Evolutionary conservation across 1,140 invertebrate species (phyloP).

Genomic region (Phocides pigmalion): DNA sequence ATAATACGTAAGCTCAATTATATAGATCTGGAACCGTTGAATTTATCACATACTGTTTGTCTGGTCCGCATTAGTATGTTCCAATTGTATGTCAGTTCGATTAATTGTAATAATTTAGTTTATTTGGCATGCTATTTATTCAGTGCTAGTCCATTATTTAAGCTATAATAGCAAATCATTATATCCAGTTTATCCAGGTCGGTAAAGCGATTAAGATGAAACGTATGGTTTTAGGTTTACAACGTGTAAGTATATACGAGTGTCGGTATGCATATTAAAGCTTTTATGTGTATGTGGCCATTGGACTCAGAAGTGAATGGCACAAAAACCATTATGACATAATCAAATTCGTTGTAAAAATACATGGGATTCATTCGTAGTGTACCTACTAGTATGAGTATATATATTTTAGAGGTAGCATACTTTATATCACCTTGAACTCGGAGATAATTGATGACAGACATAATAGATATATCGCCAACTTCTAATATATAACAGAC

Average conservation of each 20-base stretch:
- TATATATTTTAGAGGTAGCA: no score
- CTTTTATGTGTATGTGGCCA: not conserved
- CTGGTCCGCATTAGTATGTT: constrained; percentile 3
- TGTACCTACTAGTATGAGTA: no score
- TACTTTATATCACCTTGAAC: no score
- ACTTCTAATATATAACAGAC: no score
- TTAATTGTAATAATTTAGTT: constrained; percentile 12
- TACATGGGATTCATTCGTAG: no score
- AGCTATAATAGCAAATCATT: constrained; percentile 9
- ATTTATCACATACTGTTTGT: not conserved
- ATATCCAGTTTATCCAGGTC: not conserved
- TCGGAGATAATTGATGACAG: no score
- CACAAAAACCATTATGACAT: not conserved
- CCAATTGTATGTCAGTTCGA: not conserved
- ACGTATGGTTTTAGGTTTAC: not conserved
- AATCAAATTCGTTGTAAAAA: no score
- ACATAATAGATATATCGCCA: no score
- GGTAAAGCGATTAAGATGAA: not conserved
- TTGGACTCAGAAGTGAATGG: not conserved
- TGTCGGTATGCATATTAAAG: not conserved
- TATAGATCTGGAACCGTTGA: not conserved
- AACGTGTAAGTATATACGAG: not conserved
- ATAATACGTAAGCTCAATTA: not conserved
- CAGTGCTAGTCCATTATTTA: constrained; percentile 1
- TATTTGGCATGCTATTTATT: constrained; percentile 6